Evolutionary conservation across 2,888 invertebrate genomes (phyloP).

Genomic region (Auanema freiburgensis): DNA sequence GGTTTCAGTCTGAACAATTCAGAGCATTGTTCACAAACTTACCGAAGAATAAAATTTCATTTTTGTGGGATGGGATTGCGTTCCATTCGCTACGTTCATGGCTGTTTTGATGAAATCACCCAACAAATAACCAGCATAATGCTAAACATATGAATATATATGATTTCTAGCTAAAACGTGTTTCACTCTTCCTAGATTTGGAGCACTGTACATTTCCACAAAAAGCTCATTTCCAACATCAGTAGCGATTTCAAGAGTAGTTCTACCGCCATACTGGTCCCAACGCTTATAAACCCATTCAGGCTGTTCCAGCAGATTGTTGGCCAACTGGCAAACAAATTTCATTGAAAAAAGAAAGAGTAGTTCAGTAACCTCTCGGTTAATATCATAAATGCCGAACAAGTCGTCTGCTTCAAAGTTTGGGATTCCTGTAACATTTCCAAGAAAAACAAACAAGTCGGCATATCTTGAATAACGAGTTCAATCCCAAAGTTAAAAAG

Average conservation of each 20-base stretch:
- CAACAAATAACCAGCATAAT: conserved; percentile 45
- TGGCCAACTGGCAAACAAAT: too few species aligned
- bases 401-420: conserved; percentile 31
- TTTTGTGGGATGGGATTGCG: conserved; percentile 26
- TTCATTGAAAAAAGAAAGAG: conserved; percentile 16
- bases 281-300: conserved; percentile 33
- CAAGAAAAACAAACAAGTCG: conserved; percentile 40
- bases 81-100: conserved; percentile 27
- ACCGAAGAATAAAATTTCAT: conserved; percentile 55
- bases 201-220: conserved; percentile 26
- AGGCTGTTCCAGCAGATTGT: conserved; percentile 21
- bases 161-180: too few species aligned
- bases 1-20: background rate
- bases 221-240: conserved; percentile 29
- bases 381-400: conserved; percentile 42
- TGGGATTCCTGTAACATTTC: conserved; percentile 34
- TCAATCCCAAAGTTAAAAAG: background rate
- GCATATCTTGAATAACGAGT: conserved; percentile 12
- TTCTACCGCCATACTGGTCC: conserved; percentile 29
- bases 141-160: conserved; percentile 7
- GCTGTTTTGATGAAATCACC: conserved; percentile 47
- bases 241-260: conserved; percentile 39
- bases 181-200: background rate
- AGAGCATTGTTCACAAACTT: background rate
- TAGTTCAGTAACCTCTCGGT: conserved; percentile 32